A percentile compares a stretch with the other conserved stretches of the same genome.
These are phyloP conservation scores for Sphaerodactylus townsendi DNA, from an alignment of 2,113 vertebrate genomes.

Conservation along the genomic window DNA sequence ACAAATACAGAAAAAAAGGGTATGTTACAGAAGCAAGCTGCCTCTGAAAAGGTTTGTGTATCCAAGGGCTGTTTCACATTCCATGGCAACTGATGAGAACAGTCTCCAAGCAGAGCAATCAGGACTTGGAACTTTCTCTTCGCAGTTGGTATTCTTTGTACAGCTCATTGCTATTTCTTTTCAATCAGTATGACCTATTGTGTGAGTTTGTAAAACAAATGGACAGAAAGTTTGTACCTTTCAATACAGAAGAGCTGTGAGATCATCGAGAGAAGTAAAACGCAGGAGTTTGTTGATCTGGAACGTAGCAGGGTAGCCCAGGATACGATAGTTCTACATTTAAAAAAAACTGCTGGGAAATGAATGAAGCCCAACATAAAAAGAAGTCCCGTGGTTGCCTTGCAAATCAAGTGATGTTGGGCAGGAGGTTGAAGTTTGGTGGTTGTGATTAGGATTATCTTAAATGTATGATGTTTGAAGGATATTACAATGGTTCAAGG, in stretches of 20 bases:
- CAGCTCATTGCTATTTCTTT: neutral
- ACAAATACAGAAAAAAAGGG: constrained; percentile 7
- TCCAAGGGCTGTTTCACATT: constrained; percentile 9
- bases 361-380: neutral
- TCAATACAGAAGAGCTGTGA: neutral
- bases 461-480: neutral
- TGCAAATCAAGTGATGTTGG: neutral
- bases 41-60: constrained; percentile 19
- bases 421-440: neutral
- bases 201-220: neutral
- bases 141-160: constrained; percentile 6
- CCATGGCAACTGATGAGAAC: constrained; percentile 34
- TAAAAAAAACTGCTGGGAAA: neutral
- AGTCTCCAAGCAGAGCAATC: constrained; percentile 25
- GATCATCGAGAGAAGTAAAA: neutral
- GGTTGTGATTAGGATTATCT: neutral
- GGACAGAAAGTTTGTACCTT: neutral
- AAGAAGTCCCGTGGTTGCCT: neutral
- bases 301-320: neutral
- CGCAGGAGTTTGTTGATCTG: neutral
- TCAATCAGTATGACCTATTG: neutral
- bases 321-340: neutral
- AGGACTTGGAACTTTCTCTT: constrained; percentile 14
- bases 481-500: neutral
- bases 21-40: neutral